Base-by-base conservation (phyloP, 2,797 vertebrate genomes). In the Setipinna tenuifilis region DNA sequence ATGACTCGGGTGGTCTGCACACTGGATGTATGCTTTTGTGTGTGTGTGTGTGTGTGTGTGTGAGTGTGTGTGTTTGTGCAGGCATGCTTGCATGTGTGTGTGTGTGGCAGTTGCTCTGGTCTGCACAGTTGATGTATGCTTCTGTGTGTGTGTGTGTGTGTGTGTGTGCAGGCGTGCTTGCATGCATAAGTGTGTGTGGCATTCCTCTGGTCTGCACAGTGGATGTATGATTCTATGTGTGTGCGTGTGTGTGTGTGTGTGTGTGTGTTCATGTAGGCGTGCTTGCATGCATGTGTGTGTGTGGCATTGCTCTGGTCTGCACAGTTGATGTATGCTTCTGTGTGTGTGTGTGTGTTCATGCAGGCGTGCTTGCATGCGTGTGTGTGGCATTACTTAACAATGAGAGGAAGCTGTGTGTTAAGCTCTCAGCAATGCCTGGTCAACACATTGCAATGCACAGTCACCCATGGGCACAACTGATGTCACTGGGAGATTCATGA, bases 331-430 rank as follows among this genome's bases (percentile, higher is more conserved):
- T 41, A 14, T 31, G 28, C 11, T 28, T 35, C 14, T 78, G 31
- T 11, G 17, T 78, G 35, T 78, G 71, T 78, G 71, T 78, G 71
- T 78, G 65, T 12, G 62, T 23, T 0, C 21, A 14, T 62, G 59
- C 19, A 16, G 6, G 21, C 19, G n/a, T 62, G 61, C 19, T n/a
- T 62, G 61, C 28, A 23, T 65, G 62, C 14, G 62, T 65, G 62
- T 28, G 62, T 65, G 62, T 44, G 71, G 17, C 71, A 78, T 78
- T 17, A 44, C 17, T 78, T 17, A 78, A 25, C 71, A 78, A 78
- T 35, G 65, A 71, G 23, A 75, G 68, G 68, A 75, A 19, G 71
- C 35, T 44, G 35, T 44, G 35, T 44, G 68, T 35, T 31, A 25
- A 44, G 71, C 71, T 44, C 28, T 7, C 7, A 21, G 71, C 71